Evolutionary conservation across 2,888 invertebrate genomes (phyloP).

Genomic region (Lissocephala sabroskyi): DNA sequence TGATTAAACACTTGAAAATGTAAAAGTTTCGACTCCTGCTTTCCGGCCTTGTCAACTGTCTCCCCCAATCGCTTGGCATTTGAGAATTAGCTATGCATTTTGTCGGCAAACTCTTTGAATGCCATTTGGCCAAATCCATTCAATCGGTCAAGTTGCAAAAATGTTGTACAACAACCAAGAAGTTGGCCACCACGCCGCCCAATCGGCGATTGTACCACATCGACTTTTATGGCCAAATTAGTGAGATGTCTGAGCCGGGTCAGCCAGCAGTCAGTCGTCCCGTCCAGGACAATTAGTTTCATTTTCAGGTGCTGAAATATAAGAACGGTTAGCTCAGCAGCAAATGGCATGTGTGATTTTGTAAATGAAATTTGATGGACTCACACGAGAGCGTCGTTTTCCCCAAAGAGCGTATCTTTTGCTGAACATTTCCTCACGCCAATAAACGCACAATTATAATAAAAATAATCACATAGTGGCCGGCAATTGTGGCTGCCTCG

Average conservation of each 20-base stretch:
- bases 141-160: conserved; percentile 36
- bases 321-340: conserved; percentile 11
- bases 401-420: conserved; percentile 18
- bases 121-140: conserved; percentile 26
- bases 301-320: conserved; percentile 23
- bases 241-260: conserved; percentile 55
- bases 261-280: background rate
- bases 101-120: conserved; percentile 44
- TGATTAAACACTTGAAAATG: background rate
- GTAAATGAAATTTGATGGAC: conserved; percentile 44
- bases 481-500: conserved; percentile 11
- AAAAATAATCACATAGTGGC: conserved; percentile 62
- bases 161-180: conserved; percentile 65
- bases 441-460: conserved; percentile 69
- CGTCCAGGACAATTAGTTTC: conserved; percentile 23
- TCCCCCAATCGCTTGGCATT: conserved; percentile 1
- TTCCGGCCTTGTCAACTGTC: too few species aligned
- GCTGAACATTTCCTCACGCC: conserved; percentile 60
- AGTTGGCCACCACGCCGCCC: conserved; percentile 37
- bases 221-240: conserved; percentile 57
- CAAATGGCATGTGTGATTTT: conserved; percentile 17
- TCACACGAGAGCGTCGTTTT: conserved; percentile 13
- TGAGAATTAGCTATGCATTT: conserved; percentile 27
- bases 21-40: background rate
- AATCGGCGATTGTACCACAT: conserved; percentile 42